phyloP scores from a whole-genome alignment of 2,888 invertebrate genomes.

The Creontiades dilutus region DNA sequence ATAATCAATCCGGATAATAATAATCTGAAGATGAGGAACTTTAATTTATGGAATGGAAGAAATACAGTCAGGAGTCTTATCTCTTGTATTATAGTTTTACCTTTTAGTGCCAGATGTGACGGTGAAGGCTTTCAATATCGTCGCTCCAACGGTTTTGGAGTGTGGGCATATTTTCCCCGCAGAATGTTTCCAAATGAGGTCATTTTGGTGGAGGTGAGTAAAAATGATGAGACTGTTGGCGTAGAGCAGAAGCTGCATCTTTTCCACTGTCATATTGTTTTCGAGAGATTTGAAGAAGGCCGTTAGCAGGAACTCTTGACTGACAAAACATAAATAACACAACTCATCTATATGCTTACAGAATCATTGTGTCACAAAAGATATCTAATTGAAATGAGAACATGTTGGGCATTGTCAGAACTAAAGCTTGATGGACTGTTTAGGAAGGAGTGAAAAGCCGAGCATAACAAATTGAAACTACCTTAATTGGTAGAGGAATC shows the following conservation, averaged over 20 bases:
- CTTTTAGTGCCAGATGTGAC: slow-evolving; percentile 38
- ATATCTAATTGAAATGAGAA: too few relatives aligned
- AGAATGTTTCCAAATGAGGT: slow-evolving; percentile 17
- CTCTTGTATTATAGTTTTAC: neutral
- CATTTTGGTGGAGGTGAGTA: slow-evolving; percentile 27
- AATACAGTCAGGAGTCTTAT: too few relatives aligned
- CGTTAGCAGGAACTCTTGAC: slow-evolving; percentile 57
- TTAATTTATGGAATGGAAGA: too few relatives aligned
- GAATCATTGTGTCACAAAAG: too few relatives aligned
- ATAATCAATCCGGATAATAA: too few relatives aligned
- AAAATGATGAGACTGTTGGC: slow-evolving; percentile 68
- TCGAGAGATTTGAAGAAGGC: slow-evolving; percentile 52
- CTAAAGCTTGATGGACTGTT: too few relatives aligned
- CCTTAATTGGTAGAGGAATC: too few relatives aligned
- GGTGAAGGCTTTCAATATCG: slow-evolving; percentile 67
- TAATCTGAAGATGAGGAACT: too few relatives aligned
- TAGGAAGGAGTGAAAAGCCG: too few relatives aligned
- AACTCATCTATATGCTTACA: too few relatives aligned
- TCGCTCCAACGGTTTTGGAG: slow-evolving; percentile 49
- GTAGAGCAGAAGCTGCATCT: slow-evolving; percentile 70
- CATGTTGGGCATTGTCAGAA: too few relatives aligned
- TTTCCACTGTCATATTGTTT: slow-evolving; percentile 18
- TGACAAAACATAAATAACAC: slow-evolving; percentile 56
- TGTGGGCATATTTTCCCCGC: slow-evolving; percentile 49
- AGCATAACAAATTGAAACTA: too few relatives aligned